Evolutionary conservation across 2,113 vertebrate genomes (phyloP).

Genomic region (Acanthisitta chloris): DNA sequence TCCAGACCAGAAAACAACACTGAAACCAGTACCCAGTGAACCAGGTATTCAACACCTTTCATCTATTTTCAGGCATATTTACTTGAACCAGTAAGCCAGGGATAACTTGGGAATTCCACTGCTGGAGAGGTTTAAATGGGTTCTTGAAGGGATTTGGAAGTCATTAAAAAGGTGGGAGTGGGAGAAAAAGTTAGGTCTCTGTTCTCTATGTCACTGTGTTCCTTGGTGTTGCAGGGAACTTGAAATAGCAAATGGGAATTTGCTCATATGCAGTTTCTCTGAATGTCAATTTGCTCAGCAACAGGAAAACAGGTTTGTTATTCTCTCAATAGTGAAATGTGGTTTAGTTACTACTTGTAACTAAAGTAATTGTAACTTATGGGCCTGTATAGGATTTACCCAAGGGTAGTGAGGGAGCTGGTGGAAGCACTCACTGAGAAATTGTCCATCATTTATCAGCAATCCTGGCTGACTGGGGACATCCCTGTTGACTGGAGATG

Average conservation of each 20-base stretch:
- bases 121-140: neutral
- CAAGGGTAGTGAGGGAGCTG: neutral
- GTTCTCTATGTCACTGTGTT: neutral
- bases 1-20: neutral
- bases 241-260: neutral
- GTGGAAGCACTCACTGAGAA: neutral
- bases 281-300: neutral
- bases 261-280: neutral
- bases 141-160: neutral
- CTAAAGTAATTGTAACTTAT: neutral
- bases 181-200: neutral
- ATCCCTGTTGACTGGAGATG: neutral
- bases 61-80: neutral
- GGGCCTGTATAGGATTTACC: neutral
- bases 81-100: neutral
- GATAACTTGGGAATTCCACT: neutral
- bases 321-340: neutral
- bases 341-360: neutral
- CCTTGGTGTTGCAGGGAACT: neutral
- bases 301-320: neutral
- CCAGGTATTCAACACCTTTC: neutral
- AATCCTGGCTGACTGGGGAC: neutral
- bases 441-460: fast-evolving
- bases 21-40: neutral
- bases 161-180: neutral